Percentiles rank a stretch among this genome's conserved stretches.
These are phyloP conservation scores for Styela clava DNA, from an alignment of 23 tunicate species.

Conservation along the genomic window DNA sequence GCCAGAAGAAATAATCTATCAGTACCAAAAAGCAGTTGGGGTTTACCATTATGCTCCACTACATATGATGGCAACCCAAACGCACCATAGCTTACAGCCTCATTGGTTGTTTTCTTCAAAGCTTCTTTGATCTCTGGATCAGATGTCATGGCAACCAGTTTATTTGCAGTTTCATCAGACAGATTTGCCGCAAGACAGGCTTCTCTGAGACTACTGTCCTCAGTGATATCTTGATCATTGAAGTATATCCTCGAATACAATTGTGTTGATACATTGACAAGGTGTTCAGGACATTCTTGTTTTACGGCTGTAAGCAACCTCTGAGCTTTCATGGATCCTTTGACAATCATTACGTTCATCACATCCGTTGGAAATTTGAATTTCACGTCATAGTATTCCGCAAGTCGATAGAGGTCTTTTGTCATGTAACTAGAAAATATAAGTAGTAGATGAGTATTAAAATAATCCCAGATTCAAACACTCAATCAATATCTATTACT, in stretches of 20 bases:
- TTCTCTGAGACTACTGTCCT: constrained; percentile 31
- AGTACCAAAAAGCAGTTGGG: constrained; percentile 74
- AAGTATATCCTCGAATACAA: constrained; percentile 55
- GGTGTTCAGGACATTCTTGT: constrained; percentile 35
- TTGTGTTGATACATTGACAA: constrained; percentile 51
- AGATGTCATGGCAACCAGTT: constrained; percentile 13
- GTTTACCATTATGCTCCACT: constrained; percentile 53
- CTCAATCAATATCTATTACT: background rate
- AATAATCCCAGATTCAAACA: no score
- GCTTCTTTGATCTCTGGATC: constrained; percentile 26
- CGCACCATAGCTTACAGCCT: constrained; percentile 64
- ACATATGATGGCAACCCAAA: constrained; percentile 94
- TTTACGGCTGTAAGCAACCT: constrained; percentile 53
- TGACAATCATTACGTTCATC: constrained; percentile 51
- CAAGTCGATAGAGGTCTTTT: constrained; percentile 56
- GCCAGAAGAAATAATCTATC: constrained; percentile 78
- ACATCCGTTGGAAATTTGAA: constrained; percentile 63
- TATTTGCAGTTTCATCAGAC: constrained; percentile 20
- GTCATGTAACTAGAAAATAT: constrained; percentile 47
- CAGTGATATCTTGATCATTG: constrained; percentile 53
- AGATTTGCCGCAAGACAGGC: constrained; percentile 58
- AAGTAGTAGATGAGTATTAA: background rate
- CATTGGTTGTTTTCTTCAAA: constrained; percentile 36
- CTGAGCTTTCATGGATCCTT: constrained; percentile 68
- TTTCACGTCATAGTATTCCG: constrained; percentile 55